Evolutionary conservation across 2,888 invertebrate genomes (phyloP).

Genomic region (Cantharis rufa): DNA sequence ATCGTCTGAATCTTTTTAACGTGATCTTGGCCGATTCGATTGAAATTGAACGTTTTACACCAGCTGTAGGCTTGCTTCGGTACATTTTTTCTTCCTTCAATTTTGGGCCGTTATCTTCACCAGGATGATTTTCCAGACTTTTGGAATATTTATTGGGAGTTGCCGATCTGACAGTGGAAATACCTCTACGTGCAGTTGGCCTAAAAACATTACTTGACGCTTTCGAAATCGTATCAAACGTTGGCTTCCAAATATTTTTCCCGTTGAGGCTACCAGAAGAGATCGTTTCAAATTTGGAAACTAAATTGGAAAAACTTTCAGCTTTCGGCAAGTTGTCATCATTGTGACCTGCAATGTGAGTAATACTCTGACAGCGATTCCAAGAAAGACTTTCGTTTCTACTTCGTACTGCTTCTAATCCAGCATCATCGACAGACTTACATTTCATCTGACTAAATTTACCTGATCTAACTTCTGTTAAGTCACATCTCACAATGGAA

Average conservation of each 20-base stretch:
- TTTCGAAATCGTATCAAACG: background rate
- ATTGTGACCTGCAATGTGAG: background rate
- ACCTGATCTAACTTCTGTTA: too few relatives aligned
- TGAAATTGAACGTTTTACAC: background rate
- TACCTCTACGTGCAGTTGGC: background rate
- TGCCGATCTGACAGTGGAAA: background rate
- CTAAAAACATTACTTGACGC: background rate
- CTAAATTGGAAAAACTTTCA: background rate
- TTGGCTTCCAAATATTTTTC: background rate
- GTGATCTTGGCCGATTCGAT: background rate
- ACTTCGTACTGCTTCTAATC: background rate
- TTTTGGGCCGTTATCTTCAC: too few relatives aligned
- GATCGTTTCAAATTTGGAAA: background rate
- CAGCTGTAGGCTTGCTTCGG: background rate
- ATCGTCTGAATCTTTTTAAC: background rate
- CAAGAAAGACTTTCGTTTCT: background rate
- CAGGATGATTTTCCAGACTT: background rate
- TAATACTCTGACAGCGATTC: background rate
- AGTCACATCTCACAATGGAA: slow-evolving; percentile 38
- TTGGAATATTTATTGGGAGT: background rate
- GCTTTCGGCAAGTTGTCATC: background rate
- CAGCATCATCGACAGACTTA: background rate
- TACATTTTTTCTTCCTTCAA: background rate
- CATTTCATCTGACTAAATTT: background rate
- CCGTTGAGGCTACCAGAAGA: background rate